Evolutionary conservation across 2,888 invertebrate species (phyloP), one percentile per base, ranked within the genome.

Genomic region (Aquatica leii): DNA sequence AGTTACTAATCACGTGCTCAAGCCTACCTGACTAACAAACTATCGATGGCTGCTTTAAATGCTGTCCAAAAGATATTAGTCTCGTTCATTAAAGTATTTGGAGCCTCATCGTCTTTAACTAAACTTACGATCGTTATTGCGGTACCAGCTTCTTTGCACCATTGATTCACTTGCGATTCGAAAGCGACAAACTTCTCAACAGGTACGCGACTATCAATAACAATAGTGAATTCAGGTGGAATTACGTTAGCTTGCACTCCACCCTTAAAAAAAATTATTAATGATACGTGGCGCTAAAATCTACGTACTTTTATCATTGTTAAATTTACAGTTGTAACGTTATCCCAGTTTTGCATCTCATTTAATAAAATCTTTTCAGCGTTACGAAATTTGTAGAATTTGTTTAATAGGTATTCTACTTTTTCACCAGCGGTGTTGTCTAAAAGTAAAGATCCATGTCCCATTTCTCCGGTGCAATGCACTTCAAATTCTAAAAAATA

Each of bases 231-330:
- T 74, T 91, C 89, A 46, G 92, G 90, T 1, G 98, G 97, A 20
- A 98, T 87, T 0, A 97, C 95, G 81, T 97, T 97, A 1, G 88
- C 86, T 82, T 97, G 96, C 0, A 95, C 88, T 4, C 97, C 97
- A 62, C 97, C 97, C 86, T 89, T 5, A 53, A 40, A 3, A 9
- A 6, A n/a, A 6, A 9, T 51, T 11, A 51, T 8, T 51, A 4
- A 50, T 9, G 8, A 11, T 15, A 5, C 9, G 17, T 15, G 24
- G 24, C 9, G 1, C 12, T 15, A 35, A 15, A 43, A 31, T 1
- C 31, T n/a, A 31, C 15, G 82, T 82, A 91, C 92, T 78, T 84
- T 83, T 35, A 93, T 74, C 78, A 88, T 87, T 0, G 94, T 96
- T 70, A 95, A 82, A 82, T 97, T 97, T 6, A 95, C 82, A 0